A percentile compares a stretch with the other conserved stretches of the same genome.
These are phyloP conservation scores for Lasiurus cinereus DNA, from an alignment of 2,113 vertebrate genomes.

Conservation along the genomic window DNA sequence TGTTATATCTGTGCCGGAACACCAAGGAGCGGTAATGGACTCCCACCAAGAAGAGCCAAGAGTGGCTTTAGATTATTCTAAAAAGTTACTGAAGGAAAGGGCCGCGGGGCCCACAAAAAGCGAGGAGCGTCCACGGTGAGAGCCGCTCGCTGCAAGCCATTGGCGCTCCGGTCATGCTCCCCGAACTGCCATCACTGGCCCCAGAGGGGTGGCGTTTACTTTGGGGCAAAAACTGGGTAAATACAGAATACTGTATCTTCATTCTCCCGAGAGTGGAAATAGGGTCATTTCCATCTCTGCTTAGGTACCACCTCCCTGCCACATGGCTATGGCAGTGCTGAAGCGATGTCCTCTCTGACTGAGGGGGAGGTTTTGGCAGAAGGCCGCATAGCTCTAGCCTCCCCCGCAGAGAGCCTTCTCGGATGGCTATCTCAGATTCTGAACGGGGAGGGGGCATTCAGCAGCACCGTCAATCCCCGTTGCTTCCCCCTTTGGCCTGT, in stretches of 20 bases:
- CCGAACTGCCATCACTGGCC: not conserved
- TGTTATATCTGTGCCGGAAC: not conserved
- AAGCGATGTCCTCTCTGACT: not conserved
- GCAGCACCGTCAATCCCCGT: not conserved
- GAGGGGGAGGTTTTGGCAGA: slow-evolving; percentile 40
- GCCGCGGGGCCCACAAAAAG: not conserved
- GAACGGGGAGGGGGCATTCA: not conserved
- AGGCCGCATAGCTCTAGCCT: not conserved
- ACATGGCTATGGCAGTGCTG: not conserved
- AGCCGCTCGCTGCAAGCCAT: not conserved
- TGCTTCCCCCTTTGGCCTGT: not conserved
- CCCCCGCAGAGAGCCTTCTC: not conserved
- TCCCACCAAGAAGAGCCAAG: not conserved
- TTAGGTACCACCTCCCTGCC: not conserved
- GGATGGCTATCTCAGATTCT: not conserved
- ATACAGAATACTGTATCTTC: slow-evolving; percentile 1
- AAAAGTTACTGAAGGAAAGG: slow-evolving; percentile 1
- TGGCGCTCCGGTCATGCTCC: not conserved
- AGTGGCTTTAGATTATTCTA: not conserved
- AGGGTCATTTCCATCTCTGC: not conserved
- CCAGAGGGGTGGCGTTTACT: not conserved
- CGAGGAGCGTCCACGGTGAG: not conserved
- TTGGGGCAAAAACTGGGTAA: slow-evolving; percentile 23
- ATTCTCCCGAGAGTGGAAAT: slow-evolving; percentile 36
- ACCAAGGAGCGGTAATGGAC: not conserved